Evolutionary conservation across 2,888 invertebrate genomes (phyloP), one percentile per base, ranked within the genome.

Genomic region (Fragum fragum): DNA sequence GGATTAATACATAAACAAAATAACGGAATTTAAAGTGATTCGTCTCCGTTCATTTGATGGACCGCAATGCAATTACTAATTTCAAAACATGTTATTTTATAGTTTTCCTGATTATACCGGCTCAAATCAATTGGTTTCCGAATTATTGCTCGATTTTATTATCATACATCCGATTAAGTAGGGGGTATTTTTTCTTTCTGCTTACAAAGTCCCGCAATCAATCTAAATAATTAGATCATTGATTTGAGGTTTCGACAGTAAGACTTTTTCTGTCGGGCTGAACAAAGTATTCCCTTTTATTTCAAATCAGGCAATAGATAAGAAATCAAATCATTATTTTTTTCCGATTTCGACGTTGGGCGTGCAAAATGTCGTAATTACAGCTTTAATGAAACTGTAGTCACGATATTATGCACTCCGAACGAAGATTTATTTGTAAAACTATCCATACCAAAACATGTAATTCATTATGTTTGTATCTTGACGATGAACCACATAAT

Each of bases 131-230:
- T 82, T 77, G 79, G 36, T 81, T 79, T 81, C 75, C 77, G 72
- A 77, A 85, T 85, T 82, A 85, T 73, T 29, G 66, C 36, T 29
- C 71, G 69, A 82, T 85, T 79, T 72, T 75, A 75, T 80, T 79
- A 77, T 79, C 47, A 73, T 57, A 80, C 57, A 18, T 52, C 53
- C 59, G 73, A 82, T 82, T 79, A 70, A 66, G 66, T 39, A 23
- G 23, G 21, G 42, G 36, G 0, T 66, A 26, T 66, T 66, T 66
- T n/a, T 36, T 26, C 42, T 26, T 42, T 21, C 21, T 14, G 66
- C n/a, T 66, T 42, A 66, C 66, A 66, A 42, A 42, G 42, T 66
- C 61, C 23, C 66, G 36, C 42, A 42, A 39, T 28, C 36, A 42
- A 42, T 39, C 0, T 39, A 28, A 66, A 66, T 26, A 42, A 66